Evolutionary conservation across 2,888 invertebrate genomes (phyloP), one percentile per base, ranked within the genome.

Genomic region (Megamerina dolium): DNA sequence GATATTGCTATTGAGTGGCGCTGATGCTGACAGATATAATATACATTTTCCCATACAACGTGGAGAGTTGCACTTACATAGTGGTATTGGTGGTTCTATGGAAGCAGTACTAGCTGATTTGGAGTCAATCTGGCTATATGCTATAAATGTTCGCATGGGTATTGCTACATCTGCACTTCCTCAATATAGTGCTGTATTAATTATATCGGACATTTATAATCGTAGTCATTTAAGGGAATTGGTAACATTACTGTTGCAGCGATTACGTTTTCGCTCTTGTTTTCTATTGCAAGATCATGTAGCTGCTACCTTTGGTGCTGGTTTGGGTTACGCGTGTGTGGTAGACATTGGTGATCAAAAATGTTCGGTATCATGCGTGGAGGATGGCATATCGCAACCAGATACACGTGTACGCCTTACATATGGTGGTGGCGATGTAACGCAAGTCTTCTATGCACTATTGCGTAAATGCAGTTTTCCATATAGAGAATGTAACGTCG

Each of bases 301-400:
- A 2, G 86, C 87, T 34, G 85, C 88, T 6, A 86, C 87, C 10
- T 89, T 88, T 72, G 89, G 89, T 4, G 83, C 87, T 14, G 89
- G 89, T 10, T 70, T 88, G 13, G 82, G 84, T 36, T 87, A 85
- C 60, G 94, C 93, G 0, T 95, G 95, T 73, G 92, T 95, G 1
- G 87, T 96, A 1, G 94, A 95, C 66, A 84, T 95, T 39, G 95
- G 95, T 0, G 94, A 94, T 64, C 91, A 94, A 66, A 95, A 95
- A 74, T 92, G 91, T 0, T 90, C 93, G 1, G 86, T 96, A 16
- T 92, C 92, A 2, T 96, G 95, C 73, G 92, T 95, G 1, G 95
- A 95, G 74, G 95, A 95, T 75, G 94, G 93, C 1, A 87, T 95
- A 47, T 94, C 94, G 18, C 90, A 91, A 60, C 81, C 86, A 53